Base-by-base conservation (phyloP, 2,888 invertebrate genomes). In the Globia sparganii region DNA sequence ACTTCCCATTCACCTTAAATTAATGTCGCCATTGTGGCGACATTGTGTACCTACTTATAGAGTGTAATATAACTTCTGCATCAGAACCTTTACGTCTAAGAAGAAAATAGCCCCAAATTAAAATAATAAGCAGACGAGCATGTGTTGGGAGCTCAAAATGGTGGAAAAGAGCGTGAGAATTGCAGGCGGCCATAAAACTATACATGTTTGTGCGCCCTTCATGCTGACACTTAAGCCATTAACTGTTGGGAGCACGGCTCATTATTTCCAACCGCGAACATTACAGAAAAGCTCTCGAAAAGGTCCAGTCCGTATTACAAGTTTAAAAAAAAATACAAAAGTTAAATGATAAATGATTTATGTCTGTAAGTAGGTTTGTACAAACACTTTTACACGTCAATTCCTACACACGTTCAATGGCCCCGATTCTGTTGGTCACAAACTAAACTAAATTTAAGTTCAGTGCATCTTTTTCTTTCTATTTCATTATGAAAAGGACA, bases 191-290 rank as follows among this genome's bases (percentile, higher is more conserved):
- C 71, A 53, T 74, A 72, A 59, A 83, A 73, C 80, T 84, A 68
- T 80, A 71, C 75, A 59, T 86, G 65, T 78, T 83, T 66, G 70
- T 59, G 65, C 37, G 53, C 75, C 64, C 74, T 79, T 80, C 78
- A 83, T 72, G 65, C 75, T 70, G 75, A 72, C 79, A 75, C 87
- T 83, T 78, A 61, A 77, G 56, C 66, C 79, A 84, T 87, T 87
- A 88, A 77, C 71, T 65, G 87, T 66, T 75, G 13, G 72, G 49
- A 71, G 77, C 62, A 81, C 37, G 82, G 82, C 89, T 88, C 89
- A 88, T 88, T 88, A 88, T 88, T 86, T 87, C 75, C 64, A 65
- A 83, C 84, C 75, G 21, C 59, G 37, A 56, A 34, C 46, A 64
- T 8, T 5, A 3, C 0, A 43, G 15, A 78, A 31, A 64, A 56